These are phyloP conservation scores for Nematopogon swammerdamellus DNA, from an alignment of 2,888 invertebrate genomes.

Conservation along the genomic window DNA sequence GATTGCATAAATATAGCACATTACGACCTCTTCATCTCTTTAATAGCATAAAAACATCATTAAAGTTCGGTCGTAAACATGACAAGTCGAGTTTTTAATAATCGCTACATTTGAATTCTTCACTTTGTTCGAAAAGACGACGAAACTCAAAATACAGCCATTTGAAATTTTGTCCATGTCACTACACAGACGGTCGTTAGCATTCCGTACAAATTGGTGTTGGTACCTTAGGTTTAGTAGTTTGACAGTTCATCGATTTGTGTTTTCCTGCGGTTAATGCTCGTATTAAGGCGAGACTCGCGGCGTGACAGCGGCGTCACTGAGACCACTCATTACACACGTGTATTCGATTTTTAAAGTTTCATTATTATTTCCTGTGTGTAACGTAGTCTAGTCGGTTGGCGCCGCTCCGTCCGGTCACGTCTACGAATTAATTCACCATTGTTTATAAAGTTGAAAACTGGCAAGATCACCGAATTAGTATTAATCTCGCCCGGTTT, in stretches of 20 bases:
- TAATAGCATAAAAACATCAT: not conserved
- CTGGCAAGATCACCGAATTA: not conserved
- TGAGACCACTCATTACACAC: no score
- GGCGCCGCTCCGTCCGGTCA: not conserved
- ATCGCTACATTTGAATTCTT: no score
- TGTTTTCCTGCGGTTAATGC: no score
- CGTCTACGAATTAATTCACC: not conserved
- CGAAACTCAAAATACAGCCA: not conserved
- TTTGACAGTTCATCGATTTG: no score
- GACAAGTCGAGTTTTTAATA: not conserved
- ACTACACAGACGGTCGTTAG: no score
- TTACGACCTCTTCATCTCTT: not conserved
- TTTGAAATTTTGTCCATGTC: not conserved
- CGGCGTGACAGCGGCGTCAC: no score
- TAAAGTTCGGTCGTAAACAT: not conserved
- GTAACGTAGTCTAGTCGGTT: no score
- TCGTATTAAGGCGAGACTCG: no score
- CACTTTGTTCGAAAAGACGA: not conserved
- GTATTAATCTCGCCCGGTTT: not conserved
- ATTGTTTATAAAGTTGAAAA: not conserved
- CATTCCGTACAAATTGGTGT: no score
- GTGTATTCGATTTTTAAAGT: no score
- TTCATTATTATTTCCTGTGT: no score
- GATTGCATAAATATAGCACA: not conserved
- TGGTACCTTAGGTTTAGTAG: no score